These are phyloP conservation scores for Tanytarsus gracilentus DNA, from an alignment of 2,888 invertebrate species.

Conservation along the genomic window DNA sequence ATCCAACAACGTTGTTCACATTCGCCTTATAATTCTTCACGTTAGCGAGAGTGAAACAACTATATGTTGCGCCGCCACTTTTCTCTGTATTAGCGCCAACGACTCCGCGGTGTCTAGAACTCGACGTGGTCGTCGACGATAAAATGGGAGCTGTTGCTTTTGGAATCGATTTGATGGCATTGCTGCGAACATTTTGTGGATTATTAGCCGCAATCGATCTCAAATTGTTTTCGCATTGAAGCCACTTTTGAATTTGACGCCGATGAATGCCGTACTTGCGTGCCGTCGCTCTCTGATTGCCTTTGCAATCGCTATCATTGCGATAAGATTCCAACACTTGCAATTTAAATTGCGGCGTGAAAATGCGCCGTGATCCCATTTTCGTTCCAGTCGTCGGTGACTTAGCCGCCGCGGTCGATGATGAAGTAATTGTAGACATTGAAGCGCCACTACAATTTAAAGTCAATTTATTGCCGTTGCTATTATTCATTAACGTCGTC, in stretches of 20 bases:
- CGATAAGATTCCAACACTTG: conserved; percentile 83
- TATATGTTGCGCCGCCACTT: conserved; percentile 19
- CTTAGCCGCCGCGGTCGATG: conserved; percentile 36
- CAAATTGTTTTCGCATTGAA: conserved; percentile 73
- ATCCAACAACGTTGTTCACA: background rate
- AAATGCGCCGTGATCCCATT: conserved; percentile 78
- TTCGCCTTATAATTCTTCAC: conserved; percentile 11
- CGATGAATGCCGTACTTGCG: conserved; percentile 84
- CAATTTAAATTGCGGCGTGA: conserved; percentile 80
- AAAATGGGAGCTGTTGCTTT: conserved; percentile 33
- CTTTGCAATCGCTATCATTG: conserved; percentile 76
- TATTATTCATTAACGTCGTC: conserved; percentile 31
- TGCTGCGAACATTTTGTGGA: conserved; percentile 31
- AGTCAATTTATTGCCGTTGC: conserved; percentile 37
- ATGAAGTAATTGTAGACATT: conserved; percentile 34
- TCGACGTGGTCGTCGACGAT: conserved; percentile 6
- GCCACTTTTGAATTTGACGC: conserved; percentile 85
- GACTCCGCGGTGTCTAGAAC: conserved; percentile 37
- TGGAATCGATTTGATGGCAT: conserved; percentile 24
- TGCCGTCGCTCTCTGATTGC: conserved; percentile 82
- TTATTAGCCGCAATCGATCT: conserved; percentile 59
- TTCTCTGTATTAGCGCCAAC: conserved; percentile 31
- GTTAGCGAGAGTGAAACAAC: conserved; percentile 24
- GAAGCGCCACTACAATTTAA: conserved; percentile 34
- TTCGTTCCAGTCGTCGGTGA: conserved; percentile 37